Evolutionary conservation across 2,113 vertebrate genomes (phyloP).

Genomic region (Myrmecophaga tridactyla): DNA sequence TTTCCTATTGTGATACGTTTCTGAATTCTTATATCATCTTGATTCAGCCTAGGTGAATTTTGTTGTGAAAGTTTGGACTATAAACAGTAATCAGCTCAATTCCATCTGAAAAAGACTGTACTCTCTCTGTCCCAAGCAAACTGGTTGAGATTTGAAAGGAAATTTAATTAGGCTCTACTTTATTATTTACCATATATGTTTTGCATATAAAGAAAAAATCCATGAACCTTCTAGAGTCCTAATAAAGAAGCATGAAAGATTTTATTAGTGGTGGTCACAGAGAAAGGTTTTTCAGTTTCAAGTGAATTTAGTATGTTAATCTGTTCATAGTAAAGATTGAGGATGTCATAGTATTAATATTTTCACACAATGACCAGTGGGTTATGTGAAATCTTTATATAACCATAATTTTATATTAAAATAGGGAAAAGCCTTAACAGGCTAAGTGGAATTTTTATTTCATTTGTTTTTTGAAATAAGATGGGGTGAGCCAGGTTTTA

Average conservation of each 20-base stretch:
- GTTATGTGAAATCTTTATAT: not conserved
- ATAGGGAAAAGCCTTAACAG: not conserved
- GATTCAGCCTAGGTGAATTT: slow-evolving; percentile 8
- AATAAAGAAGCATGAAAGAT: not conserved
- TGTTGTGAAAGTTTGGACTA: slow-evolving; percentile 5
- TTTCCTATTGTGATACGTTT: slow-evolving; percentile 21
- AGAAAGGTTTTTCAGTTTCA: slow-evolving; percentile 26
- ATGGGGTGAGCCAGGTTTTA: not conserved
- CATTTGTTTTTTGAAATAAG: not conserved
- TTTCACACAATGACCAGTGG: not conserved
- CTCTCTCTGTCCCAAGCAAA: fast-evolving
- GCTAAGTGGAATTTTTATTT: not conserved
- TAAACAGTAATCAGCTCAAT: not conserved
- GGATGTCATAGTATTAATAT: not conserved
- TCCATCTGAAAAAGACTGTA: not conserved
- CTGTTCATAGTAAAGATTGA: not conserved
- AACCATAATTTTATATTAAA: slow-evolving; percentile 9
- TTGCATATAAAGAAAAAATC: not conserved
- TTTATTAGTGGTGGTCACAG: not conserved
- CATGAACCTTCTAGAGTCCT: not conserved
- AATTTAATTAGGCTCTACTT: not conserved
- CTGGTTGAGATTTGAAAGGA: not conserved
- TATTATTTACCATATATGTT: not conserved
- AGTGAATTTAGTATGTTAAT: not conserved
- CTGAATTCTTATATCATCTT: not conserved